Evolutionary conservation across 2,113 vertebrate species (phyloP), one percentile per base, ranked within the genome.

Genomic region (Melanocharis versteri): DNA sequence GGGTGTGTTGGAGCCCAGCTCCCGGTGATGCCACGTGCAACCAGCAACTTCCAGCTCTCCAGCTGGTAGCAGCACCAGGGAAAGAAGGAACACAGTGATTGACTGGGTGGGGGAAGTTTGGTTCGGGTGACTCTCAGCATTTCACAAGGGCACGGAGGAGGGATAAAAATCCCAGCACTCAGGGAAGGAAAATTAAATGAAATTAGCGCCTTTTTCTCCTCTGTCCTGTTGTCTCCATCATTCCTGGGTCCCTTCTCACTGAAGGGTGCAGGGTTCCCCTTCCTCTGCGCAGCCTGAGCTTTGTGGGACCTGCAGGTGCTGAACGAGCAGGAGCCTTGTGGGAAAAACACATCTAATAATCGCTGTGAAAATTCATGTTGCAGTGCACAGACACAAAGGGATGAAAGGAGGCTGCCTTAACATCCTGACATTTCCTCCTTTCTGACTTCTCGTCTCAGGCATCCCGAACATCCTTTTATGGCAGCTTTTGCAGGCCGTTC

Each of bases 321-420:
- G 94, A 91, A 40, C 1, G 10, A 69, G 89, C 77, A 20, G 65
- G 53, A 45, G 39, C 75, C 79, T 80, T 70, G 33, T 69, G 90
- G 93, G 90, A 69, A 90, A 86, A 93, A 15, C 13, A 8, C 75
- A 83, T 91, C 77, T 75, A 76, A 77, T 94, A 72, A 87, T 62
- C 66, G 83, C 87, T 2, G 24, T 62, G 90, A 57, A 87, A 91
- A 87, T 39, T 66, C 54, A 35, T 42, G 37, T 90, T 70, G 92
- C 58, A n/a, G 76, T 1, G 75, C 93, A 35, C 78, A 89, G 87
- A 79, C 89, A 94, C 93, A 94, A 90, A 95, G 66, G 89, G 95
- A 96, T 95, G 87, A 96, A 95, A 95, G 77, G 78, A 88, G 91
- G 62, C 93, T 96, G 82, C 60, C 1, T 85, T 17, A 58, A 73